Percentiles rank a stretch among this genome's conserved stretches.
Conservation (phyloP, 2,888 invertebrate species). For the Rotaria macrura region DNA sequence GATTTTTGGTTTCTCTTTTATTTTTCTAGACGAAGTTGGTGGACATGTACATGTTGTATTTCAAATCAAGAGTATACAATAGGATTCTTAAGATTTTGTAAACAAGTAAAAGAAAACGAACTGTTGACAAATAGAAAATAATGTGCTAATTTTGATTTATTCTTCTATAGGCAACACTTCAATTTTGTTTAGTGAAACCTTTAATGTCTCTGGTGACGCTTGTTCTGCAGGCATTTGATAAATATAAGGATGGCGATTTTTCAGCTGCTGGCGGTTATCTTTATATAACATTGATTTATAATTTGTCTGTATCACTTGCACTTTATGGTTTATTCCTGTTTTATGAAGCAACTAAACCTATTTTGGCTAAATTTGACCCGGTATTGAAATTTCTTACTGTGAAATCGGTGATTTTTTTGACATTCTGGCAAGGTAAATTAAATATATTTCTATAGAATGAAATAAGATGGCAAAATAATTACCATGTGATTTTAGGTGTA, state of each 20-base stretch:
- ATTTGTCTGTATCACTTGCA: conserved; percentile 89
- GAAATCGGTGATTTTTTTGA: conserved; percentile 95
- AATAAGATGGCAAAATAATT: not conserved
- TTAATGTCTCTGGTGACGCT: conserved; percentile 93
- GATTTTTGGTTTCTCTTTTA: not conserved
- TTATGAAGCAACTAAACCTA: conserved; percentile 84
- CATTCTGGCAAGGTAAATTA: conserved; percentile 91
- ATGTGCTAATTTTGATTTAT: not conserved
- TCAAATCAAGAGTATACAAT: conserved; percentile 93
- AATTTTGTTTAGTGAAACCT: conserved; percentile 96
- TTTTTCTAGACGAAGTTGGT: conserved; percentile 67
- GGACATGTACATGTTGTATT: conserved; percentile 91
- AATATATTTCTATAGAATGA: no score
- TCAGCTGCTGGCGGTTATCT: conserved; percentile 86
- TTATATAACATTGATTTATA: conserved; percentile 95
- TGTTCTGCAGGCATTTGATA: conserved; percentile 81
- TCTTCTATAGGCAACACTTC: conserved; percentile 68
- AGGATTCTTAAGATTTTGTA: conserved; percentile 94
- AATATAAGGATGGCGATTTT: conserved; percentile 95
- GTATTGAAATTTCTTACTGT: conserved; percentile 97
- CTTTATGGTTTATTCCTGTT: conserved; percentile 94
- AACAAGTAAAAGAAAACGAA: conserved; percentile 57
- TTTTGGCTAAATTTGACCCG: conserved; percentile 91
- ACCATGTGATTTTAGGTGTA: conserved; percentile 67
- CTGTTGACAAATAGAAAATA: no score